Percentiles rank a stretch among this genome's conserved stretches.
Conservation (phyloP, 2,113 vertebrate genomes). For the Callospermophilus lateralis region DNA sequence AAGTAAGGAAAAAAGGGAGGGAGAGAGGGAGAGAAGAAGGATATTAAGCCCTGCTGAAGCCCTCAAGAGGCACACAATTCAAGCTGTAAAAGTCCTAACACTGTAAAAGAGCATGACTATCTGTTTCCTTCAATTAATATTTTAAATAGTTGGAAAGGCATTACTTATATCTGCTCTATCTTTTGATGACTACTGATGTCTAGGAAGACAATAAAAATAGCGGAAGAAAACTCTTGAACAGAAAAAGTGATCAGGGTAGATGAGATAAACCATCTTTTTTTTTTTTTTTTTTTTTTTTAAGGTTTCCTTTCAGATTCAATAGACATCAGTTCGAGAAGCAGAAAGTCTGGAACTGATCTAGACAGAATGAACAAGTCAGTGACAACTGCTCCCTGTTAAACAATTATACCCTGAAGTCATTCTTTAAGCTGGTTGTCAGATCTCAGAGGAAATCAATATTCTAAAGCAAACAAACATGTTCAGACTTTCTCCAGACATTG, state of each 20-base stretch:
- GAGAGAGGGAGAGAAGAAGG: no score
- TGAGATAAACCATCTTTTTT: neutral
- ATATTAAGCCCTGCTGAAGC: neutral
- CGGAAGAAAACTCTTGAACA: neutral
- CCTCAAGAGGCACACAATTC: neutral
- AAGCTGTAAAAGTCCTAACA: constrained; percentile 53
- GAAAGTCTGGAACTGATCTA: constrained; percentile 11
- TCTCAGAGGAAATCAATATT: constrained; percentile 53
- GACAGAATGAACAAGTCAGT: constrained; percentile 11
- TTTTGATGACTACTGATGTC: neutral
- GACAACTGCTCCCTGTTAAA: constrained; percentile 42
- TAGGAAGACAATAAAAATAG: constrained; percentile 27
- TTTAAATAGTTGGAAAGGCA: neutral
- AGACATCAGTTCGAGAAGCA: neutral
- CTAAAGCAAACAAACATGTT: constrained; percentile 44
- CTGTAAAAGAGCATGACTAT: constrained; percentile 16
- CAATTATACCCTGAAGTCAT: constrained; percentile 42
- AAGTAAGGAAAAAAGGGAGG: no score
- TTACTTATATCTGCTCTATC: neutral
- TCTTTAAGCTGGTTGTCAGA: constrained; percentile 48
- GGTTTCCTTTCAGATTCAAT: constrained; percentile 38
- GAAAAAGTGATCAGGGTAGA: neutral
- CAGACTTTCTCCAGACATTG: neutral
- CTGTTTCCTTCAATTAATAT: constrained; percentile 51
- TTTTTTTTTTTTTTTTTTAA: neutral